Base-by-base conservation (phyloP, 2,888 invertebrate genomes). In the Tachina grossa region DNA sequence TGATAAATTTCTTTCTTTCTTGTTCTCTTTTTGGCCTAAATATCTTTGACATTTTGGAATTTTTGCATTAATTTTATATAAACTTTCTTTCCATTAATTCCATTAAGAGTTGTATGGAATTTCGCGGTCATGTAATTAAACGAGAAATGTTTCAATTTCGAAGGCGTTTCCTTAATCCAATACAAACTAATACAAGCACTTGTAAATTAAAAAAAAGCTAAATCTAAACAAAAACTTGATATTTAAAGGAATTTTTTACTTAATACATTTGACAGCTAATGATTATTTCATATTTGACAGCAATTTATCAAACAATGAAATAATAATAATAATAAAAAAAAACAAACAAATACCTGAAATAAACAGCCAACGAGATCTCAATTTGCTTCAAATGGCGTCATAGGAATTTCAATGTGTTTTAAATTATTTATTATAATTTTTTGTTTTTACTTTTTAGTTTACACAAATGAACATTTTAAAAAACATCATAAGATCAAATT, bases 301-400 rank as follows among this genome's bases (percentile, higher is more conserved):
- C 85, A 85, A 85, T 85, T 85, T 85, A 85, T 85, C 82, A 85
- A 83, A 83, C 75, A 85, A 79, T 83, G 16, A 83, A 79, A 83
- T 79, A 75, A 65, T 61, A 66, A 22, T 22, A 71, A 47, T n/a
- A n/a, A n/a, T n/a, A n/a, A 69, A 13, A 49, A 9, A 41, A 31
- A 16, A 57, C 1, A 59, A 6, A 71, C 51, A 69, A 69, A 19
- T 19, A 66, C 19, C 72, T n/a, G 4, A 57, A 31, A 59, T 65
- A 43, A 74, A 78, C 63, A 79, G 49, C 41, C 61, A 61, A 72
- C 63, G 47, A 82, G 59, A 75, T 82, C 81, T 76, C 19, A 69
- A 76, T 82, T 75, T 61, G 14, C 55, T 53, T 45, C 45, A 61
- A 77, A 83, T 72, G 59, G 65, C 71, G 77, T 55, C 71, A 51